A percentile compares a stretch with the other conserved stretches of the same genome.
These are phyloP conservation scores for Herpailurus yagouaroundi DNA, from an alignment of 2,113 vertebrate species.

Conservation along the genomic window DNA sequence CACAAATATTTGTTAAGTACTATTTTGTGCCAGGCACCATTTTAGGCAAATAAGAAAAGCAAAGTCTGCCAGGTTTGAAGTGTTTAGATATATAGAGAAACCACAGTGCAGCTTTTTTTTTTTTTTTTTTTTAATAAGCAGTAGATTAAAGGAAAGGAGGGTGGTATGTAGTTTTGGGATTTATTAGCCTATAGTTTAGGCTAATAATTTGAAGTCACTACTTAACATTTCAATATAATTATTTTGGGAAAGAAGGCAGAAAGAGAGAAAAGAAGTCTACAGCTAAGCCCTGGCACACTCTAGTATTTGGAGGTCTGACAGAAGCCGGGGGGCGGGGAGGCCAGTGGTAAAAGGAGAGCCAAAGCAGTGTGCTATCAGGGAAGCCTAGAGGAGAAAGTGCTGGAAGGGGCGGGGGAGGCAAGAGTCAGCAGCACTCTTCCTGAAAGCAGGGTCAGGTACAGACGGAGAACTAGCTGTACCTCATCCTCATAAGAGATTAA, in stretches of 20 bases:
- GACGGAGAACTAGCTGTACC: not conserved
- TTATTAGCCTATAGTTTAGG: not conserved
- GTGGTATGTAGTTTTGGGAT: not conserved
- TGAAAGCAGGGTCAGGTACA: not conserved
- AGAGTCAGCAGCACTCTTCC: not conserved
- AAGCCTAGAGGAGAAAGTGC: not conserved
- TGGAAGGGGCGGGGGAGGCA: not conserved
- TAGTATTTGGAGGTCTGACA: not conserved
- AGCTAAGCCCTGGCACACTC: not conserved
- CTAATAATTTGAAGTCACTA: not conserved
- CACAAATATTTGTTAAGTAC: not conserved
- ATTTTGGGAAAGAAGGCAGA: not conserved
- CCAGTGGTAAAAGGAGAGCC: not conserved
- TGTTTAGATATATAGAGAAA: not conserved
- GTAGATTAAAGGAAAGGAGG: not conserved
- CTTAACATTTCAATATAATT: not conserved
- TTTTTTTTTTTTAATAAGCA: not conserved
- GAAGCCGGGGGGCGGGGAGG: not conserved
- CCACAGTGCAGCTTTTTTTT: not conserved
- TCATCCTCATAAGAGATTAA: not conserved
- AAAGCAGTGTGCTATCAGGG: not conserved
- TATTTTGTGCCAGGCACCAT: not conserved
- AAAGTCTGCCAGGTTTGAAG: not conserved
- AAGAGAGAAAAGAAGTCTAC: not conserved
- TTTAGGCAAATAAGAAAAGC: not conserved